Evolutionary conservation across 2,888 invertebrate genomes (phyloP), one percentile per base, ranked within the genome.

Genomic region (Baccha elongata): DNA sequence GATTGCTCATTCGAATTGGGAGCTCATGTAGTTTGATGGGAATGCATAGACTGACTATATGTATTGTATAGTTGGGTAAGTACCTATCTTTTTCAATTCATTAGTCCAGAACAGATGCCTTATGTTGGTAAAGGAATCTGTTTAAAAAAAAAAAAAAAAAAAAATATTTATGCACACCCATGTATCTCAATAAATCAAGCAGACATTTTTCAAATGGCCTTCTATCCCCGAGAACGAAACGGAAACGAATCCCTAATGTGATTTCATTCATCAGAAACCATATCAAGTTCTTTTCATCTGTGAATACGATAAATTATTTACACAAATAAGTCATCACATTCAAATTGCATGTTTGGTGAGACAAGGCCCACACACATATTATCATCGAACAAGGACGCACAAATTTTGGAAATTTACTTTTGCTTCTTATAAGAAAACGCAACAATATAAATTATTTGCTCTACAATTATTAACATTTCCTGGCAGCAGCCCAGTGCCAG

Each of bases 391-490:
- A 67, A 44, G 52, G 50, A 37, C 75, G 37, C 55, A 67, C 67
- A 67, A 46, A 65, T 67, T 72, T 62, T 48, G 37, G 53, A 40
- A 11, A 35, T 48, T n/a, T 44, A 50, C 8, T 23, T 15, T 48
- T 35, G 60, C 46, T 10, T 21, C 37, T 7, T 44, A n/a, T n/a
- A 19, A 15, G 13, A 58, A 52, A 71, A 55, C 62, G 44, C 62
- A 72, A 78, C 76, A 78, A 73, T 83, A 83, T 83, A 83, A 78
- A 73, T 73, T 83, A 78, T 78, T 83, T 83, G 76, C 67, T 67
- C 29, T 78, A 32, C 83, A 83, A 83, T 78, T 78, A 83, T 68
- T 44, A 60, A 60, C 68, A 78, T 78, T 60, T 62, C 10, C 15
- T 44, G 4, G 17, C 42, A 68, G 67, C n/a, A n/a, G n/a, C n/a